These are phyloP conservation scores for Sparidentex hasta DNA, from an alignment of 2,797 vertebrate genomes.

Conservation along the genomic window DNA sequence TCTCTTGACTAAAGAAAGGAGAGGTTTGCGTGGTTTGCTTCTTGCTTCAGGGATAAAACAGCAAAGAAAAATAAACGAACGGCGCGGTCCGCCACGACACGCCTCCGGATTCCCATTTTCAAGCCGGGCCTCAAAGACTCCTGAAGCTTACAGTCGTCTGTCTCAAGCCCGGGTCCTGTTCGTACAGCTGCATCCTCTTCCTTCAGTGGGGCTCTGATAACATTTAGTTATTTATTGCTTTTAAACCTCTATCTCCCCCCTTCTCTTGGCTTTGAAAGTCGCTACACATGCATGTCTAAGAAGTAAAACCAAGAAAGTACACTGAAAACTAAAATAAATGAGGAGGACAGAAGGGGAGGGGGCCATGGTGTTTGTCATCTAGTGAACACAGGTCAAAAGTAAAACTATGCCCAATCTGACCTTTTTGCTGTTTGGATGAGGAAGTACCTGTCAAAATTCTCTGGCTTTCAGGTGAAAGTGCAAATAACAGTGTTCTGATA, in stretches of 20 bases:
- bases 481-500: slow-evolving; percentile 66
- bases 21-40: slow-evolving; percentile 55
- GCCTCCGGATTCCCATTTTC: slow-evolving; percentile 83
- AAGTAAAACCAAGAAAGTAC: slow-evolving; percentile 67
- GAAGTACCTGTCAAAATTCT: slow-evolving; percentile 67
- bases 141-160: slow-evolving; percentile 81
- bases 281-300: slow-evolving; percentile 69
- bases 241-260: slow-evolving; percentile 78
- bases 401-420: slow-evolving; percentile 63
- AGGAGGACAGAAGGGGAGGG: background rate
- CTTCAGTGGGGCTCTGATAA: slow-evolving; percentile 88
- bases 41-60: slow-evolving; percentile 79
- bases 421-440: slow-evolving; percentile 62
- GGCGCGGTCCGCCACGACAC: slow-evolving; percentile 64
- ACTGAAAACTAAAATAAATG: slow-evolving; percentile 69
- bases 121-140: slow-evolving; percentile 85
- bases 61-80: slow-evolving; percentile 86
- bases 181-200: slow-evolving; percentile 91
- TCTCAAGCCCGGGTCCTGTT: slow-evolving; percentile 82
- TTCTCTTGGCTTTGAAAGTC: slow-evolving; percentile 82
- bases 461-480: slow-evolving; percentile 72
- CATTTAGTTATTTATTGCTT: slow-evolving; percentile 90
- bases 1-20: slow-evolving; percentile 53
- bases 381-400: slow-evolving; percentile 54
- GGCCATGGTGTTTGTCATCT: slow-evolving; percentile 49